Evolutionary conservation across 2,113 vertebrate genomes (phyloP).

Genomic region (Syrmaticus mikado): DNA sequence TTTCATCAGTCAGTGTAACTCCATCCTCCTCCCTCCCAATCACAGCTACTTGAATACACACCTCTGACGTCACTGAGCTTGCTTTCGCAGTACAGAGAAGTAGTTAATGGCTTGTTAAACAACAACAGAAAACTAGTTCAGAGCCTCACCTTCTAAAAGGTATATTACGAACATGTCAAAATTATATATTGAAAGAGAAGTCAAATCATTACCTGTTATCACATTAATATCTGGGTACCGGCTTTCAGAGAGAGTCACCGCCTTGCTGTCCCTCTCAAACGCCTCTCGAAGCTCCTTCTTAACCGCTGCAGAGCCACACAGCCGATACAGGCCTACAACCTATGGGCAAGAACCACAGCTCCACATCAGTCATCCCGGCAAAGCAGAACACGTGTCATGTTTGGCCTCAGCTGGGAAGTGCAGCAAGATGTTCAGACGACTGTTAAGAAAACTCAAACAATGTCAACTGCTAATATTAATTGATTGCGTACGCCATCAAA

Average conservation of each 20-base stretch:
- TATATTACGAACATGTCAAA: fast-evolving
- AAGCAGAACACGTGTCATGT: fast-evolving
- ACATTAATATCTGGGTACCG: slow-evolving; percentile 97
- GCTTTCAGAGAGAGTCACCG: slow-evolving; percentile 89
- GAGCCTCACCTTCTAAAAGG: not conserved
- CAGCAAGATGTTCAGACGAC: not conserved
- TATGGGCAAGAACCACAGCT: slow-evolving; percentile 65
- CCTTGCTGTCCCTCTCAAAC: slow-evolving; percentile 92
- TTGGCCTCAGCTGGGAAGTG: not conserved
- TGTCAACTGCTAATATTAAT: too few relatives aligned
- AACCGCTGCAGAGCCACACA: slow-evolving; percentile 95
- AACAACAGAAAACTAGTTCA: not conserved
- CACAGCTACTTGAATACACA: not conserved
- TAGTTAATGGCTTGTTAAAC: not conserved
- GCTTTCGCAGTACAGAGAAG: not conserved
- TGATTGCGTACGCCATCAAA: fast-evolving
- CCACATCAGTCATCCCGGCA: not conserved
- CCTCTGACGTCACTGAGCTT: too few relatives aligned
- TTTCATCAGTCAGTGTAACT: not conserved
- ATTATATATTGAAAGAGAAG: not conserved
- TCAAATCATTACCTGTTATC: slow-evolving; percentile 91
- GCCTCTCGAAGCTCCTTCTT: slow-evolving; percentile 98
- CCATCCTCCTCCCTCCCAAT: not conserved
- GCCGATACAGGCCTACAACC: slow-evolving; percentile 97
- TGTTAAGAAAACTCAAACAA: fast-evolving